A percentile compares a stretch with the other conserved stretches of the same genome.
Conservation (phyloP, 2,113 vertebrate genomes). For the Gymnarchus niloticus region DNA sequence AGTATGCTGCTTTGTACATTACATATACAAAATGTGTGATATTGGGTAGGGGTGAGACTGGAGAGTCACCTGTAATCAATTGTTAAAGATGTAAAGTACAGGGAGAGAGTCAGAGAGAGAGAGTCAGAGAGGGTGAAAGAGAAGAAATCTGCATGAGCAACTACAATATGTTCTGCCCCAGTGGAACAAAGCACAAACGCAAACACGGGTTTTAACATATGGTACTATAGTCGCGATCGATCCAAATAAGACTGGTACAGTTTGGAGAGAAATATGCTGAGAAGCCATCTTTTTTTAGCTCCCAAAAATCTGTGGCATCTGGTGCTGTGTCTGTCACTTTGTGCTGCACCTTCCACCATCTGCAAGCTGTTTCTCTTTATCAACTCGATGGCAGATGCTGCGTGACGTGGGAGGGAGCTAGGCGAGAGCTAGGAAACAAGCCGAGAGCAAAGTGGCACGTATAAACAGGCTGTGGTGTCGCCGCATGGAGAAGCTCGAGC, state of each 20-base stretch:
- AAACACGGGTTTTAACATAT: too few relatives aligned
- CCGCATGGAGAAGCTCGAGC: neutral
- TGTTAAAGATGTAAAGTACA: too few relatives aligned
- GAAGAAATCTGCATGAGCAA: too few relatives aligned
- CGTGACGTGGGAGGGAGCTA: neutral
- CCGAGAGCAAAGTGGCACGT: neutral
- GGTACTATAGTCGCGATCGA: too few relatives aligned
- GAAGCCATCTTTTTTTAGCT: neutral
- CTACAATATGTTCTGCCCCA: too few relatives aligned
- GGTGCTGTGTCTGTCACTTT: neutral
- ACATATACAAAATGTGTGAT: too few relatives aligned
- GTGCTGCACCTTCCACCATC: neutral
- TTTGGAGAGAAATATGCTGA: neutral
- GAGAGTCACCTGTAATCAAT: too few relatives aligned
- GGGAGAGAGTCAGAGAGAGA: too few relatives aligned
- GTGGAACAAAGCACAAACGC: too few relatives aligned
- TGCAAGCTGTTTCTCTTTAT: neutral
- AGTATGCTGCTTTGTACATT: too few relatives aligned
- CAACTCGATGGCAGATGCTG: neutral
- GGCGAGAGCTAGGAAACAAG: neutral
- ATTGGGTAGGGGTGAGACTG: too few relatives aligned
- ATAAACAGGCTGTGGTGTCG: neutral
- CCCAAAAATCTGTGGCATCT: neutral
- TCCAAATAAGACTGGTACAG: neutral
- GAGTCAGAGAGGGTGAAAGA: too few relatives aligned